phyloP scores from a whole-genome alignment of 2,888 invertebrate species.

The Dicranocentrus wangi region DNA sequence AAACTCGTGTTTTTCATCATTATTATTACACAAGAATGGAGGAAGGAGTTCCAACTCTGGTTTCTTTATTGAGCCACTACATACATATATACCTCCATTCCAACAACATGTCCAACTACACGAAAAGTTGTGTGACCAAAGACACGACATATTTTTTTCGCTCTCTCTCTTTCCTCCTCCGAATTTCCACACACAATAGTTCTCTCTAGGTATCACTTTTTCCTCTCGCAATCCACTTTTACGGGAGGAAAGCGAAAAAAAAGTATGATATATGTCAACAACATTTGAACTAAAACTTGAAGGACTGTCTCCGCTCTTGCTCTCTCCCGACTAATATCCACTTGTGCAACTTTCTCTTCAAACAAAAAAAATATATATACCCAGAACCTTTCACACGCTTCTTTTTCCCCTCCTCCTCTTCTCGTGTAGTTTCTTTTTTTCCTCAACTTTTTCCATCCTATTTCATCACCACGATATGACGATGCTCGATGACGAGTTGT shows the following conservation, averaged over 20 bases:
- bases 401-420: constrained; percentile 9
- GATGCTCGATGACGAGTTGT: background rate
- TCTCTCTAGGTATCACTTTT: background rate
- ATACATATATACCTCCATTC: no score
- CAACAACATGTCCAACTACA: no score
- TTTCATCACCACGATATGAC: no score
- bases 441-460: constrained; percentile 5
- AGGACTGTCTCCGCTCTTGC: constrained; percentile 27
- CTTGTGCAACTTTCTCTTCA: constrained; percentile 32
- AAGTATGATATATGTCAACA: constrained; percentile 44
- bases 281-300: constrained; percentile 31
- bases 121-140: no score
- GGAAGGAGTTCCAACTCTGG: no score
- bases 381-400: constrained; percentile 23
- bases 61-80: no score
- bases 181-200: no score
- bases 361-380: constrained; percentile 19
- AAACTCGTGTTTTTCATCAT: no score
- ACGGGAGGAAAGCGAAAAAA: background rate
- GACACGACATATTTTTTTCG: no score
- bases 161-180: no score
- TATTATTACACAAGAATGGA: no score
- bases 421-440: no score
- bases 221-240: background rate
- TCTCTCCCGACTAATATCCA: background rate